Base-by-base conservation (phyloP, 2,888 invertebrate genomes). In the Nineta flava region DNA sequence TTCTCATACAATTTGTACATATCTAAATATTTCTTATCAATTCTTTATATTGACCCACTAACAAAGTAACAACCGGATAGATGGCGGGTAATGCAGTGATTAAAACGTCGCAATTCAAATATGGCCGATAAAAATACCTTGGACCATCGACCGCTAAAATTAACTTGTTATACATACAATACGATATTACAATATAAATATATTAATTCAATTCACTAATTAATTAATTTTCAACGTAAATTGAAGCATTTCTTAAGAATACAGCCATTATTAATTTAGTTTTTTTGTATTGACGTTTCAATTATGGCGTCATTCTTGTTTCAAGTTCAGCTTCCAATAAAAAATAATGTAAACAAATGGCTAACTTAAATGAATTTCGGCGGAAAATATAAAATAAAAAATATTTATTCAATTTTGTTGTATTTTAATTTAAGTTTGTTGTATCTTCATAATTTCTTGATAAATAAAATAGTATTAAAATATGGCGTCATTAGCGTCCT, bases 21-120 rank as follows among this genome's bases (percentile, higher is more conserved):
- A 19, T 19, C 26, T 26, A 26, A 6, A 5, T 26, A 26, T 26
- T 26, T 15, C 38, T 38, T 38, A 38, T 38, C 38, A 38, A 38
- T 38, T 13, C 38, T 38, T 38, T 4, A 38, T 38, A 13, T 26
- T 26, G 26, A 26, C 26, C 26, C 26, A 45, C 15, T 26, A 15
- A 21, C 46, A 21, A 34, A n/a, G n/a, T n/a, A 46, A 10, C 46
- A 21, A 34, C 32, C 21, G 21, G 32, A 26, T 32, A 46, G 46
- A 46, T 46, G 34, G 46, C 41, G 51, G 26, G 26, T 26, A 26
- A 46, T 49, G 47, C 51, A 50, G 48, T 52, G 43, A 46, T 47
- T 49, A 47, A 38, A 38, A 52, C 50, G 52, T 50, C 52, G 51
- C 52, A 52, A 48, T 52, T 52, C 44, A 47, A 53, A 50, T 47